Evolutionary conservation across 2,113 vertebrate genomes (phyloP).

Genomic region (Megaptera novaeangliae): DNA sequence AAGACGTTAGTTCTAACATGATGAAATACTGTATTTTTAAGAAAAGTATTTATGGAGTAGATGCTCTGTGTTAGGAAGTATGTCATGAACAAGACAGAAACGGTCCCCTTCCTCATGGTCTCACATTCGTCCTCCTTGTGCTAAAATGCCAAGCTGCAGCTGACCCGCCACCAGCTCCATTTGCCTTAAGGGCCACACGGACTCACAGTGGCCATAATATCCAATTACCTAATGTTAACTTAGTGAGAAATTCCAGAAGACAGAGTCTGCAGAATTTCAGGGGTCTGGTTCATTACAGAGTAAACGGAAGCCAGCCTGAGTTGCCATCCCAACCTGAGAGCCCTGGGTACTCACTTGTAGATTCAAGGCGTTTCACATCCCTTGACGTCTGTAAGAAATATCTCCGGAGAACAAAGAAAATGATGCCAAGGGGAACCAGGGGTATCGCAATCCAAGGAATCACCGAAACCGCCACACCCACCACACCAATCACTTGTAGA

Average conservation of each 20-base stretch:
- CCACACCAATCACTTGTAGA: conserved; percentile 88
- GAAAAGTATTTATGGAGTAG: background rate
- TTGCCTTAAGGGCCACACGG: rapidly evolving
- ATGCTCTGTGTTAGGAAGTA: background rate
- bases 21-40: background rate
- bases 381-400: conserved; percentile 92
- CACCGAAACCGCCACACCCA: conserved; percentile 86
- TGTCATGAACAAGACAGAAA: background rate
- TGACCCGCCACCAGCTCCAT: background rate
- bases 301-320: background rate
- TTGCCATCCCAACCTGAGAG: background rate
- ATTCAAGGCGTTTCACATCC: conserved; percentile 92
- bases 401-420: conserved; percentile 88
- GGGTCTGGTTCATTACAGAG: background rate
- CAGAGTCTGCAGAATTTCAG: background rate
- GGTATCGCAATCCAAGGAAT: conserved; percentile 91
- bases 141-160: no score
- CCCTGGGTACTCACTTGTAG: conserved; percentile 84
- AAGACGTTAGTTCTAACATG: background rate
- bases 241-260: background rate
- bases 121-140: background rate
- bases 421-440: conserved; percentile 84
- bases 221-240: rapidly evolving
- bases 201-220: rapidly evolving
- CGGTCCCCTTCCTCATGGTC: rapidly evolving